Evolutionary conservation across 1,140 invertebrate genomes (phyloP).

Genomic region (Drosophila watanabei): DNA sequence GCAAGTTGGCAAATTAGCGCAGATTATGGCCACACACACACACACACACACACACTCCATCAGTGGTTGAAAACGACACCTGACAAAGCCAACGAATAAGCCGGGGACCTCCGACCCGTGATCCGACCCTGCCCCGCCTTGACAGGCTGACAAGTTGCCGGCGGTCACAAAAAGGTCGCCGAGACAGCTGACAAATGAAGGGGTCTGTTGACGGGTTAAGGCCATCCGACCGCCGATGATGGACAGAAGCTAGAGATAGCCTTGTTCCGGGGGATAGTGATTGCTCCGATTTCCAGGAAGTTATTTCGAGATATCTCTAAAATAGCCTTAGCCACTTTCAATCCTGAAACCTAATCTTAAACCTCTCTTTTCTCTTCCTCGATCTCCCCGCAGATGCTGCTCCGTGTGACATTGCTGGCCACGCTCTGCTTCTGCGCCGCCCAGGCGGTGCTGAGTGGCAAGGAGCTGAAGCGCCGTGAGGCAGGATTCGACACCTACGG

Average conservation of each 20-base stretch:
- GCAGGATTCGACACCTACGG: constrained; percentile 66
- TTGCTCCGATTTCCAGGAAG: background rate
- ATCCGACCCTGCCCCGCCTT: constrained; percentile 25
- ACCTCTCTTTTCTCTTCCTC: background rate
- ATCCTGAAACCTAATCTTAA: background rate
- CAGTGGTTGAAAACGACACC: constrained; percentile 30
- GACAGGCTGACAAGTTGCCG: constrained; percentile 39
- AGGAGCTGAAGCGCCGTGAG: constrained; percentile 64
- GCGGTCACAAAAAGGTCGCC: constrained; percentile 35
- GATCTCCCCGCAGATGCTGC: constrained; percentile 52
- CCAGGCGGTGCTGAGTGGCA: constrained; percentile 66
- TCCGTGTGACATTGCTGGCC: constrained; percentile 46
- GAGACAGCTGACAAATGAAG: constrained; percentile 47
- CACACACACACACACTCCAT: background rate
- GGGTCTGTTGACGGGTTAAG: constrained; percentile 20
- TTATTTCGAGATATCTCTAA: background rate
- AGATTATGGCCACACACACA: constrained; percentile 39
- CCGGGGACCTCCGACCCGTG: constrained; percentile 3
- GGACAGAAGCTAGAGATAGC: constrained; percentile 20
- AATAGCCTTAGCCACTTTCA: background rate
- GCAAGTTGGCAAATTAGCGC: constrained; percentile 48
- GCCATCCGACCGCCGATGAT: background rate
- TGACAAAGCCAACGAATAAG: constrained; percentile 4
- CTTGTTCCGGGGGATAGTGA: background rate
- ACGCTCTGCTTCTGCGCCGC: constrained; percentile 47